Evolutionary conservation across 2,888 invertebrate genomes (phyloP), one percentile per base, ranked within the genome.

Genomic region (Camptogramma bilineatum): DNA sequence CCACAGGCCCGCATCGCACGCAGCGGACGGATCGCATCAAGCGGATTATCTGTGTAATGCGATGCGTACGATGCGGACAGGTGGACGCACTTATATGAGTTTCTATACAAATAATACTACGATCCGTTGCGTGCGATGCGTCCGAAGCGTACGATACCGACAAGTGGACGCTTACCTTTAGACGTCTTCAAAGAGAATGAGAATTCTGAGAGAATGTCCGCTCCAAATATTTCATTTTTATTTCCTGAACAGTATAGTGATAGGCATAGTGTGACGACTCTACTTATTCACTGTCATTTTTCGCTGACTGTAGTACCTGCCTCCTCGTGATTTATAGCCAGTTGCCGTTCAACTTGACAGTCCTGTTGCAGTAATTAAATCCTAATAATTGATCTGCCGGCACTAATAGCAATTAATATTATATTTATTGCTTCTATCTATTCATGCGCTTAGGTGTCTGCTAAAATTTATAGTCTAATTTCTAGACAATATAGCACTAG

Each of bases 311-410:
- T 61, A 54, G 53, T 55, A 52, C 69, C 66, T 68, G 72, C 64
- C 73, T 77, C 73, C 67, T 62, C 64, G 66, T 85, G 86, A 89
- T 88, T 89, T 87, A 88, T 83, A 77, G 66, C 69, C 77, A 73
- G 75, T 78, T 77, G 58, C 47, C 59, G 64, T 64, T 64, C 50
- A 56, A 48, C 61, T 54, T 51, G 69, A 56, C 68, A 67, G 83
- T 80, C 79, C 74, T 79, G 85, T 86, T 82, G 81, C 81, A 82
- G 79, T 87, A 87, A 91, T 91, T 90, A 88, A 89, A 88, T 86
- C 79, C 81, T 82, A 84, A 81, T 85, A 86, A 86, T 85, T 87
- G 84, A 84, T 87, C 81, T 85, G 76, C 80, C 83, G 82, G 83
- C 82, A 84, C 85, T 84, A 84, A 85, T 85, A 78, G 80, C 78